phyloP scores from a whole-genome alignment of 2,113 vertebrate genomes.

The Scortum barcoo region DNA sequence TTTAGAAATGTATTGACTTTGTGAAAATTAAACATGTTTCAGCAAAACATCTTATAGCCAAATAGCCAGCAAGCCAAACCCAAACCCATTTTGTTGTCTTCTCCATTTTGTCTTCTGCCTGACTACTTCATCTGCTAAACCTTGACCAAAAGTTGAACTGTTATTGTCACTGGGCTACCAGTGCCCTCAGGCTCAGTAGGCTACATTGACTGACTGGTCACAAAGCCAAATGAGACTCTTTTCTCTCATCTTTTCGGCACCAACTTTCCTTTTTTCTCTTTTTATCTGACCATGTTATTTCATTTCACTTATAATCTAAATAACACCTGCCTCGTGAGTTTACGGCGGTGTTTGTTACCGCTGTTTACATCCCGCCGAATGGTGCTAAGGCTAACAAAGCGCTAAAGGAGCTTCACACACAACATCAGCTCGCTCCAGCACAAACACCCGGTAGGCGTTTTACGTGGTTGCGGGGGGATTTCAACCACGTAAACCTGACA shows the following conservation, averaged over 20 bases:
- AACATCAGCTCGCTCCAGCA: no score
- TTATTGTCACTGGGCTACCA: not conserved
- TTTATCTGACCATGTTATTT: not conserved
- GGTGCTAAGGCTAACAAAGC: no score
- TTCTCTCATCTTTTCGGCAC: not conserved
- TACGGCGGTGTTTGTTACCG: no score
- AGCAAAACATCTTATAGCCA: not conserved
- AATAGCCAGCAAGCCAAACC: not conserved
- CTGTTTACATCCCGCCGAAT: no score
- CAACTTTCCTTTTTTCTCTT: not conserved
- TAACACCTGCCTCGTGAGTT: no score
- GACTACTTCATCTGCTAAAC: not conserved
- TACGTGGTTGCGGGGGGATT: no score
- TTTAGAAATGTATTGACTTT: not conserved
- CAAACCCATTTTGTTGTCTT: not conserved
- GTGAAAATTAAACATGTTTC: not conserved
- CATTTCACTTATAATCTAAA: not conserved
- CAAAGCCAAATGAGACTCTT: not conserved
- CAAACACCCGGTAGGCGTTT: no score
- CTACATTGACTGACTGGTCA: not conserved
- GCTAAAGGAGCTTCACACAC: no score
- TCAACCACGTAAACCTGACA: no score
- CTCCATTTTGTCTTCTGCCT: not conserved
- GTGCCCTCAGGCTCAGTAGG: not conserved
- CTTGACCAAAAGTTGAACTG: not conserved